These are phyloP conservation scores for Hanleya hanleyi DNA, from an alignment of 2,888 invertebrate genomes.

Conservation along the genomic window DNA sequence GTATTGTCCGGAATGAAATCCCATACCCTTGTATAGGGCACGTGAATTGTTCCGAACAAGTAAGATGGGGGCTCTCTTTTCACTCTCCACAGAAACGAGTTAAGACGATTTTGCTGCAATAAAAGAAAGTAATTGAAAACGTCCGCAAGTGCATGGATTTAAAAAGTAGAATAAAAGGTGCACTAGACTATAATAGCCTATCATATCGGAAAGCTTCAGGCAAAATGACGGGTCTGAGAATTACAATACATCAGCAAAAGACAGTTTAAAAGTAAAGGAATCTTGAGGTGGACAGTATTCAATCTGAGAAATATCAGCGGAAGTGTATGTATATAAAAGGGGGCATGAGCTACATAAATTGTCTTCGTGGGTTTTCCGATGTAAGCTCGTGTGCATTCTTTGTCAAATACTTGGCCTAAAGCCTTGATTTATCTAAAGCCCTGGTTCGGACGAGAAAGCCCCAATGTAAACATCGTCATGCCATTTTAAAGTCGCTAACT, in stretches of 20 bases:
- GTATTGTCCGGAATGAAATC: conserved; percentile 75
- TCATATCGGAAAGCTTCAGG: background rate
- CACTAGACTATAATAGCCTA: background rate
- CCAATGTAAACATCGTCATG: background rate
- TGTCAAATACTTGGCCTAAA: background rate
- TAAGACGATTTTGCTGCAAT: conserved; percentile 57
- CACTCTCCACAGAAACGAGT: conserved; percentile 74
- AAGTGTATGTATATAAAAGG: no score
- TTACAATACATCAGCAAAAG: no score
- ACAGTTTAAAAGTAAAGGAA: background rate
- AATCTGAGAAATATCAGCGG: no score
- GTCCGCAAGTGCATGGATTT: no score
- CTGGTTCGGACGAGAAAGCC: background rate
- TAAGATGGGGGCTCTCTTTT: conserved; percentile 72
- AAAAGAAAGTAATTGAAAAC: conserved; percentile 14
- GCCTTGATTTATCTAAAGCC: background rate
- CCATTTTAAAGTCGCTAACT: background rate
- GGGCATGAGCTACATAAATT: no score
- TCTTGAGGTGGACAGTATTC: background rate
- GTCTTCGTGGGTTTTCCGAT: no score
- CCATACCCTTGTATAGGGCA: conserved; percentile 77
- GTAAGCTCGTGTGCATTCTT: background rate
- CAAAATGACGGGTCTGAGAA: background rate
- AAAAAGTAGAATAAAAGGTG: background rate
- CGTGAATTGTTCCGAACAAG: conserved; percentile 78